Base-by-base conservation (phyloP, 2,113 vertebrate species). In the Apaloderma vittatum region DNA sequence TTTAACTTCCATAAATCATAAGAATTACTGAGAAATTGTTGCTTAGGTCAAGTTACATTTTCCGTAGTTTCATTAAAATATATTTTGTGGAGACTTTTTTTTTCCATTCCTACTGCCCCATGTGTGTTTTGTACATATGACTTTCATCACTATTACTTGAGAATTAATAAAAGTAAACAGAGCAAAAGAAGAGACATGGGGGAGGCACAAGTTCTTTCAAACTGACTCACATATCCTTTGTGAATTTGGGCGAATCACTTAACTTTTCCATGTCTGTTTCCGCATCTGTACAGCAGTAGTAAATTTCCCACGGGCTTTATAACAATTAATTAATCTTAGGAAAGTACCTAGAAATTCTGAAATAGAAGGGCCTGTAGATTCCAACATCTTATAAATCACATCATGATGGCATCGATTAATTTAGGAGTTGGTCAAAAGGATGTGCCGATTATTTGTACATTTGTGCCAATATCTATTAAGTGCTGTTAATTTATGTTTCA, bases 1-100 rank as follows among this genome's bases (percentile, higher is more conserved):
- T 59, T 92, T 91, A 83, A 63, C 30, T 84, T 73, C 68, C 68
- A 94, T 86, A 95, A 93, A 82, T 91, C 57, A 66, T 86, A 66
- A 0, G 3, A 93, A 80, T 74, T 86, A 84, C 59, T 37, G 67
- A 92, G 94, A 94, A 93, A 32, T 24, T 78, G 13, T 88, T 91
- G 17, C 40, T 83, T 78, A 54, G 68, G 57, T 89, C 74, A 75
- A 49, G 86, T 92, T 80, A 59, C 40, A n/a, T 75, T 94, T 89
- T 55, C 71, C 74, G 14, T 71, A 43, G 9, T 85, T 89, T 75
- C 70, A 83, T 78, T 85, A 72, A 94, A 83, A 68, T 80, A 48
- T 65, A 24, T 66, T 90, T 92, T 87, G 27, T 72, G 67, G 26
- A 43, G 26, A 24, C 57, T 15, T 86, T 84, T 93, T 37, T 19